Percentiles rank a stretch among this genome's conserved stretches.
These are phyloP conservation scores for Diacarnus erythraeanus DNA, from an alignment of 37 sponge, comb jelly and placozoan species.

Conservation along the genomic window DNA sequence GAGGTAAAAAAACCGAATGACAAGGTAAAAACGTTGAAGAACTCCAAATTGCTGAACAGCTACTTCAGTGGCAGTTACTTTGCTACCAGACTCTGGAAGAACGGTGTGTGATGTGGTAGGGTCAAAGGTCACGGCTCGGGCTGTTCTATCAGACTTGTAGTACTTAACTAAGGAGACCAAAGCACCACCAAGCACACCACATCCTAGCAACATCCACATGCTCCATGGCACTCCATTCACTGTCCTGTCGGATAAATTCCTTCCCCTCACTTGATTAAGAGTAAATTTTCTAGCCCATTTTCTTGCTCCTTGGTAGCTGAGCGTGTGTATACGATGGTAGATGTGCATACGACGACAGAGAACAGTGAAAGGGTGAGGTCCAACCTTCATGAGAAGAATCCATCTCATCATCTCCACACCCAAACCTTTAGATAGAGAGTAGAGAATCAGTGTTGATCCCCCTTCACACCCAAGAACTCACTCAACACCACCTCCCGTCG, in stretches of 20 bases:
- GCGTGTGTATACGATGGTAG: no score
- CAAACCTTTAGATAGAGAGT: no score
- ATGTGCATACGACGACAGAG: no score
- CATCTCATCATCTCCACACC: no score
- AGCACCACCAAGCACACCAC: neutral
- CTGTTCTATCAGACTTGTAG: neutral
- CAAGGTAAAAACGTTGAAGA: constrained; percentile 12
- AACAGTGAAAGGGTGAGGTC: no score
- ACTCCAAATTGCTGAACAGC: neutral
- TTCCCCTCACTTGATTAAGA: no score
- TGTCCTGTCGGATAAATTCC: neutral
- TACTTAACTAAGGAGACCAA: neutral
- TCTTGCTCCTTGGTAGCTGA: no score
- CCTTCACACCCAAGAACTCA: no score
- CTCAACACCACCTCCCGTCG: no score
- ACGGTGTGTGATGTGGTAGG: neutral
- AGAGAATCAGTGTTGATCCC: no score
- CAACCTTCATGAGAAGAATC: no score
- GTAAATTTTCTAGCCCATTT: neutral
- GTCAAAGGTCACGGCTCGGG: neutral
- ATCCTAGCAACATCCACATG: neutral
- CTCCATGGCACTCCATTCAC: neutral
- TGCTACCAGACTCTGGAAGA: neutral
- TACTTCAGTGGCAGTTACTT: neutral
- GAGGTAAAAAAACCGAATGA: constrained; percentile 31